Evolutionary conservation across 2,888 invertebrate genomes (phyloP).

Genomic region (Ophraella communa): DNA sequence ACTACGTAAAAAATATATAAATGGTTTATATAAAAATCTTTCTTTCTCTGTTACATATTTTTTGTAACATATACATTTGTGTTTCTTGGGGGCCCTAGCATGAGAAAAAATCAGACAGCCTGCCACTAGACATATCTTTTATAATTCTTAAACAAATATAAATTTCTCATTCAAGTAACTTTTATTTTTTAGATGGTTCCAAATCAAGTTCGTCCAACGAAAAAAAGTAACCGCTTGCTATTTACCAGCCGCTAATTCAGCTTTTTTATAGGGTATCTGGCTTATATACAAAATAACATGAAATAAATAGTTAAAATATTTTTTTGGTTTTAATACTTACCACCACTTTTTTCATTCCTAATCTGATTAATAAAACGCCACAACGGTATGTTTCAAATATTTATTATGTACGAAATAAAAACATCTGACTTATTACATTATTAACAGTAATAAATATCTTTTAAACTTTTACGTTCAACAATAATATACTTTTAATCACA

Average conservation of each 20-base stretch:
- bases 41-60: no score
- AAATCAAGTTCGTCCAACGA: neutral
- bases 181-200: neutral
- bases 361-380: neutral
- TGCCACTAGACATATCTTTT: no score
- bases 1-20: no score
- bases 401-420: slow-evolving; percentile 51
- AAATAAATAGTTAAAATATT: neutral
- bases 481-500: slow-evolving; percentile 44
- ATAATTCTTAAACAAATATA: no score
- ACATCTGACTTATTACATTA: slow-evolving; percentile 52
- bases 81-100: no score
- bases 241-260: neutral
- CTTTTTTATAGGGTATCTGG: neutral
- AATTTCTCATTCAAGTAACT: neutral
- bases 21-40: no score
- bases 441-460: slow-evolving; percentile 57
- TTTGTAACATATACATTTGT: no score
- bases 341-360: no score
- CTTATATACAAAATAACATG: neutral
- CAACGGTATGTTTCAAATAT: slow-evolving; percentile 2
- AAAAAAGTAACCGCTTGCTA: neutral
- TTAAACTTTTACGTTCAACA: slow-evolving; percentile 48
- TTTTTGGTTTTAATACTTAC: no score
- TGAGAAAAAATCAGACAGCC: no score